Evolutionary conservation across 2,797 vertebrate genomes (phyloP).

Genomic region (Natrix natrix): DNA sequence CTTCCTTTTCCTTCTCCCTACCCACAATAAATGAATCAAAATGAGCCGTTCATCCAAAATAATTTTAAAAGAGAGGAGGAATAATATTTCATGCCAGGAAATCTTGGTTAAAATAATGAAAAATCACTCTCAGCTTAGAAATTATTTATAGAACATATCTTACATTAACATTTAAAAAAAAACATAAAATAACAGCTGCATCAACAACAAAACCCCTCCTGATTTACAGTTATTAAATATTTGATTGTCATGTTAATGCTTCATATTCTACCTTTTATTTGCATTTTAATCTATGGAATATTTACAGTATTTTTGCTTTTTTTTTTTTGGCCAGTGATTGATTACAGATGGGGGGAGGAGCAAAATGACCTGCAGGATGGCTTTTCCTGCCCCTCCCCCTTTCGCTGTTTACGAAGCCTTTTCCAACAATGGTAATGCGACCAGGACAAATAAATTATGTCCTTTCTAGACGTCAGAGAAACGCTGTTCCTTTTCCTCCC

Average conservation of each 20-base stretch:
- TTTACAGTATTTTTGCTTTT: constrained; percentile 75
- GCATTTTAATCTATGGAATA: constrained; percentile 82
- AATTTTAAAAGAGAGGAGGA: constrained; percentile 20
- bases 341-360: constrained; percentile 67
- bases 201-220: constrained; percentile 21
- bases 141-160: constrained; percentile 77
- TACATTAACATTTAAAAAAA: constrained; percentile 71
- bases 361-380: constrained; percentile 25
- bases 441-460: constrained; percentile 74
- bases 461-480: constrained; percentile 77
- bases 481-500: constrained; percentile 63
- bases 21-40: constrained; percentile 53
- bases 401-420: constrained; percentile 58
- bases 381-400: constrained; percentile 62
- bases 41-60: background rate
- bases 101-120: constrained; percentile 73
- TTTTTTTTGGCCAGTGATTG: constrained; percentile 71
- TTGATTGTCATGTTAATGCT: constrained; percentile 78
- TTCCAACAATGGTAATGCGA: constrained; percentile 69
- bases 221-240: constrained; percentile 82
- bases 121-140: constrained; percentile 74
- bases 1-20: background rate
- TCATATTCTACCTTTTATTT: constrained; percentile 79
- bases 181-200: background rate
- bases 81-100: constrained; percentile 62